A percentile compares a stretch with the other conserved stretches of the same genome.
Conservation (phyloP, 2,113 vertebrate genomes). For the Cyprinodon brontotheroides region DNA sequence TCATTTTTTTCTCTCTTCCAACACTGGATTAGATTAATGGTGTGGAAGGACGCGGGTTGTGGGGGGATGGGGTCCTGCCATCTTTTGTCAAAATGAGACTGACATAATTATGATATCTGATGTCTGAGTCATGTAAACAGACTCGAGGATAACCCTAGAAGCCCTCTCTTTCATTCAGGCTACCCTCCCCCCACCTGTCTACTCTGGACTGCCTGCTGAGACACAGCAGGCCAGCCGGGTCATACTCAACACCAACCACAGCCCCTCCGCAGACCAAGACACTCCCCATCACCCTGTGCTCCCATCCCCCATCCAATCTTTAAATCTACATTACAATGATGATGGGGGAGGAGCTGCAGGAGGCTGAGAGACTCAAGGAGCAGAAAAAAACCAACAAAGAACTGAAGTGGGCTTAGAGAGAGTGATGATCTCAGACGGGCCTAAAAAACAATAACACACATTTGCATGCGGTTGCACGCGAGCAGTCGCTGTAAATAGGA, state of each 20-base stretch:
- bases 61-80: neutral
- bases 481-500: slow-evolving; percentile 44
- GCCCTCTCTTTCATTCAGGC: slow-evolving; percentile 24
- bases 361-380: slow-evolving; percentile 23
- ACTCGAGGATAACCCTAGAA: slow-evolving; percentile 18
- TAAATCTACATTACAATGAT: slow-evolving; percentile 76
- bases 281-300: slow-evolving; percentile 15
- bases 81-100: slow-evolving; percentile 30
- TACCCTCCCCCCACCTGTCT: slow-evolving; percentile 39
- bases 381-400: slow-evolving; percentile 17
- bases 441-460: slow-evolving; percentile 20
- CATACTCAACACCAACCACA: slow-evolving; percentile 68
- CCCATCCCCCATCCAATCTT: slow-evolving; percentile 56
- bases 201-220: slow-evolving; percentile 56
- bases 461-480: slow-evolving; percentile 55
- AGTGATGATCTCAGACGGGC: slow-evolving; percentile 59
- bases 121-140: slow-evolving; percentile 62
- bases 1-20: slow-evolving; percentile 28
- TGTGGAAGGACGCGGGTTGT: slow-evolving; percentile 8
- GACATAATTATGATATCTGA: slow-evolving; percentile 48
- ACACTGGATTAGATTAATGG: slow-evolving; percentile 37
- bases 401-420: slow-evolving; percentile 37
- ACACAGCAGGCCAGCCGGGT: slow-evolving; percentile 61
- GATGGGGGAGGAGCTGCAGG: slow-evolving; percentile 28
- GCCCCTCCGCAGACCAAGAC: slow-evolving; percentile 40